Base-by-base conservation (phyloP, 2,888 invertebrate species). In the Pyrocoelia pectoralis region DNA sequence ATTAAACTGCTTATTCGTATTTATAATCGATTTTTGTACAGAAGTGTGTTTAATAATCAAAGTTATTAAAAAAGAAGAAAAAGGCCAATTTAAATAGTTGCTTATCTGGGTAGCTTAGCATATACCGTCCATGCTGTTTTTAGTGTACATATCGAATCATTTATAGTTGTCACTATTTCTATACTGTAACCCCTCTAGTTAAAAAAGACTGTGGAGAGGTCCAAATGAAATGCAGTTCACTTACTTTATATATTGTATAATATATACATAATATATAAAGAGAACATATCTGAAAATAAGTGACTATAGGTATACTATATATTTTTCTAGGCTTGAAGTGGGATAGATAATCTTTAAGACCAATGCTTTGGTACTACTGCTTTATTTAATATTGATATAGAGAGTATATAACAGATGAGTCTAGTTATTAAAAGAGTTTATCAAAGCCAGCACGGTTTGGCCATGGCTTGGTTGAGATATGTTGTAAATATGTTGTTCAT, bases 281-380 rank as follows among this genome's bases (percentile, higher is more conserved):
- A 46, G 17, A 72, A 78, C 77, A 79, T 78, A 79, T 78, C 77
- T 75, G 74, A 70, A 68, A 72, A 73, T 73, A 76, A 72, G 75
- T 76, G 75, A 76, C 72, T 71, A 24, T 50, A 28, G 18, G 24
- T 50, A 50, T 10, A n/a, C n/a, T n/a, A n/a, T 77, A 79, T 80
- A 80, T 80, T 79, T 79, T 79, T 80, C 74, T 80, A 79, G 79
- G 71, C 70, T 52, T 56, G 58, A 51, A 53, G 56, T 66, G 12
- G 24, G 15, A 29, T 54, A 57, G 43, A 19, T 60, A 58, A 48
- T 65, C 66, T 68, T 73, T 72, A 72, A 74, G 74, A 73, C 76
- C 74, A 74, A 54, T 76, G 81, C 80, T 81, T 81, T 80, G 81
- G 81, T 81, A 80, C 77, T 77, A 79, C 77, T 77, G 81, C 80